A percentile compares a stretch with the other conserved stretches of the same genome.
Evolutionary conservation across 2,113 vertebrate species (phyloP).

Genomic region (Illadopsis cleaveri): DNA sequence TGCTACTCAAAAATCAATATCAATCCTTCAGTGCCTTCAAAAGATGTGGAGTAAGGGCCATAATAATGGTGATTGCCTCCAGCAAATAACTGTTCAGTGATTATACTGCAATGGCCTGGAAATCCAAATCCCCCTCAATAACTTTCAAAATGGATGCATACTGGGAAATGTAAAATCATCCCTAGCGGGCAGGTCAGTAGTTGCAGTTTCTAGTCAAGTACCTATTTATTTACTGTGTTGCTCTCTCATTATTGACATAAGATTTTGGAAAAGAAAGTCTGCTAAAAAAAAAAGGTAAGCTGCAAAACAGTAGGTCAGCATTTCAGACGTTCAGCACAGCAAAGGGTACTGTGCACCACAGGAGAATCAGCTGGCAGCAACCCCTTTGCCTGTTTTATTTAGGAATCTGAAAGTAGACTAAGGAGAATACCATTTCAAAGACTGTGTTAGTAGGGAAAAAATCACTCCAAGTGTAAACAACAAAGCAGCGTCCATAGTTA

Average conservation of each 20-base stretch:
- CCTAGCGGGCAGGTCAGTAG: neutral
- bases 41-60: neutral
- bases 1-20: slow-evolving; percentile 21
- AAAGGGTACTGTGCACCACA: neutral
- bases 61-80: neutral
- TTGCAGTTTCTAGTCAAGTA: neutral
- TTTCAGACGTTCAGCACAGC: neutral
- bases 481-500: neutral
- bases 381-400: neutral
- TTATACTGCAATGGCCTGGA: neutral
- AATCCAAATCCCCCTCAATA: neutral
- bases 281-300: neutral
- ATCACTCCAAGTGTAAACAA: neutral
- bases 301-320: neutral
- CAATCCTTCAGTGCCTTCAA: neutral
- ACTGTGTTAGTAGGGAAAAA: neutral
- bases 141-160: neutral
- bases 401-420: neutral
- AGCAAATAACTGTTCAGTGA: neutral
- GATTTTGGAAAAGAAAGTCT: neutral
- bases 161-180: neutral
- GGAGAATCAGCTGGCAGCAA: neutral
- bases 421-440: neutral
- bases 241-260: neutral
- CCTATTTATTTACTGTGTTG: neutral